Percentiles rank a stretch among this genome's conserved stretches.
Conservation (phyloP, 1,140 invertebrate species). For the Mesaphorura yosii region DNA sequence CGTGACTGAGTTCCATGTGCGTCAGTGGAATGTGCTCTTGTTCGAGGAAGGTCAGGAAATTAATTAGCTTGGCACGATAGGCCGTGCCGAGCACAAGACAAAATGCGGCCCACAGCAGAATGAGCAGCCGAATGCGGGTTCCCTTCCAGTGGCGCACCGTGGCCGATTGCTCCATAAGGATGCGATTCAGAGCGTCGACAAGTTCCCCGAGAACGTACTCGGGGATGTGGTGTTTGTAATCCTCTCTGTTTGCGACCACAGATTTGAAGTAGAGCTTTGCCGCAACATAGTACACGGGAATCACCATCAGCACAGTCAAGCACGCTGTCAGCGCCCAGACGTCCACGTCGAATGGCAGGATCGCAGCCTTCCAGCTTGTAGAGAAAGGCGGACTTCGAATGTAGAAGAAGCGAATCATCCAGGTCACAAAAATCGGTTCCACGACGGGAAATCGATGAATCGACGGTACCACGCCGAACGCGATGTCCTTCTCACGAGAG, state of each 20-base stretch:
- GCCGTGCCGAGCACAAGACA: neutral
- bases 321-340: neutral
- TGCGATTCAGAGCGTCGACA: neutral
- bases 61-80: conserved; percentile 6
- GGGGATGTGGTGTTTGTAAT: neutral
- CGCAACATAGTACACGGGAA: neutral
- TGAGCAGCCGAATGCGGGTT: neutral
- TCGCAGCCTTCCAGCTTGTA: neutral
- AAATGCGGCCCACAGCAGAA: conserved; percentile 6
- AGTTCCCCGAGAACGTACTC: neutral
- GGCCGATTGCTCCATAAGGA: neutral
- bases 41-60: conserved; percentile 2
- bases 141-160: neutral
- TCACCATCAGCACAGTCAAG: neutral
- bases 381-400: neutral
- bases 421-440: neutral
- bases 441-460: neutral
- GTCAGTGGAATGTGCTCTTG: neutral
- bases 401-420: neutral
- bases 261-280: neutral
- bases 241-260: too few relatives aligned
- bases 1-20: neutral
- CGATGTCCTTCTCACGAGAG: conserved; percentile 1
- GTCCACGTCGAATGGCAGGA: neutral
- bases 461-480: neutral